A percentile compares a stretch with the other conserved stretches of the same genome.
Conservation (phyloP, 1,140 invertebrate genomes). For the Philotrypesis tridentata region DNA sequence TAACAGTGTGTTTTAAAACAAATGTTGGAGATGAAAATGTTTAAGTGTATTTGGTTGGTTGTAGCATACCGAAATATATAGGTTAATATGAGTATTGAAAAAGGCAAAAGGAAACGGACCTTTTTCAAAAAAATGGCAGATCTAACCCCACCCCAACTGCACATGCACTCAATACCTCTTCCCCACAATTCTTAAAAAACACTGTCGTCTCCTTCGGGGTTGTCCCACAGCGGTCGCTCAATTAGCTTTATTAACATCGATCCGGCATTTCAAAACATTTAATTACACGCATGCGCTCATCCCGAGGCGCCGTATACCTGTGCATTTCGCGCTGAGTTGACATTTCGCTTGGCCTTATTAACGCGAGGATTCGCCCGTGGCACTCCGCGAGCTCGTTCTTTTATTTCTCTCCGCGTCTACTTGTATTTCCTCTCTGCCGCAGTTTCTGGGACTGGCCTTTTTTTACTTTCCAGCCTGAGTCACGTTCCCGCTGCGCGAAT, state of each 20-base stretch:
- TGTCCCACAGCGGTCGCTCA: not conserved
- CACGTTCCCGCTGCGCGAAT: conserved; percentile 10
- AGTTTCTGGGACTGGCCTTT: not conserved
- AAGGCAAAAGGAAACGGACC: no score
- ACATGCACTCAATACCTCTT: not conserved
- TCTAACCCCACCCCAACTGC: no score
- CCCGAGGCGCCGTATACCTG: not conserved
- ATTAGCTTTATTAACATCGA: conserved; percentile 37
- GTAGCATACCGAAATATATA: no score
- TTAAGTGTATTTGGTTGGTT: no score
- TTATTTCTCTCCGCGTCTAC: not conserved
- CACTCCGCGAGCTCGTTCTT: conserved; percentile 5
- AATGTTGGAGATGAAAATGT: no score
- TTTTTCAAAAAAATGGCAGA: no score
- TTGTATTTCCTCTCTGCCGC: not conserved
- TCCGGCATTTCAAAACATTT: conserved; percentile 11
- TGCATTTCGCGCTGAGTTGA: conserved; percentile 9
- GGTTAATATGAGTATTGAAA: no score
- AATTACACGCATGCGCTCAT: conserved; percentile 20
- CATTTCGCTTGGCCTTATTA: conserved; percentile 36
- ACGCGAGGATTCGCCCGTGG: not conserved
- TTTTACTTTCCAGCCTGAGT: not conserved
- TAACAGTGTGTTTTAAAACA: no score
- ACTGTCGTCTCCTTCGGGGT: not conserved
- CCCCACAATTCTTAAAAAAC: not conserved